A percentile compares a stretch with the other conserved stretches of the same genome.
These are phyloP conservation scores for Sinocyclocheilus anshuiensis DNA, from an alignment of 2,113 vertebrate species.

Conservation along the genomic window DNA sequence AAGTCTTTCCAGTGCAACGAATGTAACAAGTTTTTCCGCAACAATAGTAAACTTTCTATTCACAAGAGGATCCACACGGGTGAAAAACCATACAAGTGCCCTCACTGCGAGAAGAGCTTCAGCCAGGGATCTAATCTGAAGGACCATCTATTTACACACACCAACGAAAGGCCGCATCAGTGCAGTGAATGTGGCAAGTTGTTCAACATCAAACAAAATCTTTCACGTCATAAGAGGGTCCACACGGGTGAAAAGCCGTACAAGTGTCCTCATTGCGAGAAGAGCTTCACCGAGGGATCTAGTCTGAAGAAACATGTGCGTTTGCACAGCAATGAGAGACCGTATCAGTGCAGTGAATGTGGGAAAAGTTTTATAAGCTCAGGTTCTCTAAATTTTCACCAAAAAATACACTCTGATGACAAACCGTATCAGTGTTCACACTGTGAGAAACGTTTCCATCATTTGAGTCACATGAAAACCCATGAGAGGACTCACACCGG, in stretches of 20 bases:
- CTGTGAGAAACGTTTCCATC: conserved; percentile 26
- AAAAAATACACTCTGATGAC: conserved; percentile 13
- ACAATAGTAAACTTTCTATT: too few species aligned
- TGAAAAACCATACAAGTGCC: too few species aligned
- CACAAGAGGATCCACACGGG: too few species aligned
- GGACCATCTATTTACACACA: too few species aligned
- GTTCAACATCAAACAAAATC: conserved; percentile 3
- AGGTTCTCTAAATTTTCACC: conserved; percentile 28
- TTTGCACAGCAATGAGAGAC: conserved; percentile 25
- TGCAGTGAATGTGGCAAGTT: conserved; percentile 36
- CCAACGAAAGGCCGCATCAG: conserved; percentile 24
- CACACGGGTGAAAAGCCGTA: conserved; percentile 8
- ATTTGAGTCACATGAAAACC: neutral
- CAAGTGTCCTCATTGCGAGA: conserved; percentile 33
- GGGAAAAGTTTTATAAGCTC: conserved; percentile 22
- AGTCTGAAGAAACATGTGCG: neutral
- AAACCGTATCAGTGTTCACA: conserved; percentile 15
- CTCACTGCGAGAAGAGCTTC: too few species aligned
- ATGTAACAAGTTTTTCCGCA: too few species aligned
- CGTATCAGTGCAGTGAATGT: conserved; percentile 31
- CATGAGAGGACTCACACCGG: conserved; percentile 12
- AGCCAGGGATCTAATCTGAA: too few species aligned
- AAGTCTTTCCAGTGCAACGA: too few species aligned
- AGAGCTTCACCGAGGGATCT: neutral
- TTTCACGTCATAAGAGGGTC: neutral